Percentiles rank a stretch among this genome's conserved stretches.
Evolutionary conservation across 2,113 vertebrate species (phyloP).

Genomic region (Platichthys flesus): DNA sequence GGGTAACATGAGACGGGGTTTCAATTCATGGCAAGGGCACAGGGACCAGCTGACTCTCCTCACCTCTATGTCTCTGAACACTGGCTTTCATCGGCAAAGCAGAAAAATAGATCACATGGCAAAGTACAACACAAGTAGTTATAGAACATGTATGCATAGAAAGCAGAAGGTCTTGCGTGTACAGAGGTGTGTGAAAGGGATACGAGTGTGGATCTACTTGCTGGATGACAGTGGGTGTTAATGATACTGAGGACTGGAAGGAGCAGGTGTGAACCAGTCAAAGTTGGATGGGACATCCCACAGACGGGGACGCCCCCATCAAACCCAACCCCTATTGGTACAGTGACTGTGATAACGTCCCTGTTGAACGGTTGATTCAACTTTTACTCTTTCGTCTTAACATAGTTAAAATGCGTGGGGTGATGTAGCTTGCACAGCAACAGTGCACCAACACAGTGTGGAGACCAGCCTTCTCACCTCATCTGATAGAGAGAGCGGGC

Average conservation of each 20-base stretch:
- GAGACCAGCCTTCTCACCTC: too few relatives aligned
- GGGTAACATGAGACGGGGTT: constrained; percentile 72
- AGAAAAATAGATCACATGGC: neutral
- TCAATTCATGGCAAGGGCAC: constrained; percentile 51
- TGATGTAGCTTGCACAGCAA: neutral
- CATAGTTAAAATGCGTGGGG: neutral
- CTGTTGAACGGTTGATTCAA: neutral
- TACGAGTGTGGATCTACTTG: neutral
- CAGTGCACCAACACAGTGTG: too few relatives aligned
- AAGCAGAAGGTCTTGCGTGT: neutral
- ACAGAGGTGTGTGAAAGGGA: neutral
- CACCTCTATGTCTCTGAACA: neutral
- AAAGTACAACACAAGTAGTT: neutral
- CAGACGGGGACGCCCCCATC: constrained; percentile 22
- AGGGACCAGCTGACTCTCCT: constrained; percentile 1
- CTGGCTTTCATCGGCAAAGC: neutral
- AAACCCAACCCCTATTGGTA: neutral
- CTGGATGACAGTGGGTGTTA: neutral
- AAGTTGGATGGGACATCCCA: constrained; percentile 40
- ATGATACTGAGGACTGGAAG: constrained; percentile 25
- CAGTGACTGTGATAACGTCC: neutral
- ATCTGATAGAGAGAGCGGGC: neutral
- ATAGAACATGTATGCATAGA: neutral
- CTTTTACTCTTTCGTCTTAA: neutral
- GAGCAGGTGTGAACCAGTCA: constrained; percentile 64